A percentile compares a stretch with the other conserved stretches of the same genome.
Conservation (phyloP, 2,888 invertebrate genomes). For the Melanargia galathea region DNA sequence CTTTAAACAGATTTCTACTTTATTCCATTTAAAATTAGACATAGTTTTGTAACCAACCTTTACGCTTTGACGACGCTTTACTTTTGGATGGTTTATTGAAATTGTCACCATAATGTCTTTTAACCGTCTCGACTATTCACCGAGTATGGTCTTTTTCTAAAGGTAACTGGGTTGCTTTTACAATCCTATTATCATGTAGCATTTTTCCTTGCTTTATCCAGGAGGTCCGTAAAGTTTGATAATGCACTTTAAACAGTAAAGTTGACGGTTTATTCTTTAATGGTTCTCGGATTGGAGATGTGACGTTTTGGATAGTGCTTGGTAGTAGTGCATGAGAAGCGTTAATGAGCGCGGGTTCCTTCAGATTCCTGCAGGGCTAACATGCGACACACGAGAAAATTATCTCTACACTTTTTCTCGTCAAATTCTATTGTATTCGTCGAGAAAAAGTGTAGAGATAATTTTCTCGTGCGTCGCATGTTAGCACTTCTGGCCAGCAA, state of each 20-base stretch:
- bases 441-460: too few relatives aligned
- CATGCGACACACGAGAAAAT: too few relatives aligned
- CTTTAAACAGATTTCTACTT: slow-evolving; percentile 6
- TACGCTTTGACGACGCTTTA: slow-evolving; percentile 34
- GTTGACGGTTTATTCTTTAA: slow-evolving; percentile 36
- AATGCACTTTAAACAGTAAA: slow-evolving; percentile 2
- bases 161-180: slow-evolving; percentile 32
- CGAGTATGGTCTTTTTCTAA: slow-evolving; percentile 40
- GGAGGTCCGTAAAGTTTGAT: not conserved
- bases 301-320: slow-evolving; percentile 46
- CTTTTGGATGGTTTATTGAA: slow-evolving; percentile 36
- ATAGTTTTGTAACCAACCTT: not conserved
- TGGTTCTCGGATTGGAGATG: slow-evolving; percentile 43
- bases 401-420: too few relatives aligned
- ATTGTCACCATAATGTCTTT: slow-evolving; percentile 41
- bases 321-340: slow-evolving; percentile 61
- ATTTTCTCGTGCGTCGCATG: too few relatives aligned
- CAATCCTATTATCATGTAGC: slow-evolving; percentile 32
- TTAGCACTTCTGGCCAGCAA: slow-evolving; percentile 61
- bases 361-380: too few relatives aligned
- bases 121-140: slow-evolving; percentile 33
- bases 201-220: slow-evolving; percentile 27
- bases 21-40: not conserved
- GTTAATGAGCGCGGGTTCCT: slow-evolving; percentile 77
- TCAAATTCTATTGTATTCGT: too few relatives aligned